phyloP scores from a whole-genome alignment of 1,140 invertebrate genomes.

The Ooceraea biroi region DNA sequence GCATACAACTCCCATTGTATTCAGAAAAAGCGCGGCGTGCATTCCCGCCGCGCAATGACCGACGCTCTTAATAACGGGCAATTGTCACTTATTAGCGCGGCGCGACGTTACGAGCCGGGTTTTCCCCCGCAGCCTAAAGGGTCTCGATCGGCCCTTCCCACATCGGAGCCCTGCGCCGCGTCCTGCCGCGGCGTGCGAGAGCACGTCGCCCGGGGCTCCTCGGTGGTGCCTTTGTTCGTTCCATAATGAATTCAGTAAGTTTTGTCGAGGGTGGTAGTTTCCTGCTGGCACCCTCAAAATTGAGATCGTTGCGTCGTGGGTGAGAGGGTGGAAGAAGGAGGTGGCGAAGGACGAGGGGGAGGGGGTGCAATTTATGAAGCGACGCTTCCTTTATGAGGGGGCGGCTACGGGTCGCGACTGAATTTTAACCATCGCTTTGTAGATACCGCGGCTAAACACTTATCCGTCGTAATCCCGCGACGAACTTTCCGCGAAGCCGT shows the following conservation, averaged over 20 bases:
- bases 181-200: conserved; percentile 59
- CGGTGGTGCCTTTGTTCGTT: conserved; percentile 82
- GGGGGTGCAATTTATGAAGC: conserved; percentile 85
- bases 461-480: conserved; percentile 11
- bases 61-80: conserved; percentile 49
- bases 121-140: not conserved
- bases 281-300: conserved; percentile 85
- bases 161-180: conserved; percentile 37
- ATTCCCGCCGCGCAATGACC: conserved; percentile 43
- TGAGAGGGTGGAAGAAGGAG: conserved; percentile 34
- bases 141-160: conserved; percentile 24
- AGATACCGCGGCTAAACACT: conserved; percentile 42
- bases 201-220: conserved; percentile 80
- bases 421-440: conserved; percentile 80
- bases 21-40: conserved; percentile 43
- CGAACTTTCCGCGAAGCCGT: conserved; percentile 22
- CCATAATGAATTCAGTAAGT: conserved; percentile 85
- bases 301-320: conserved; percentile 77
- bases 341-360: conserved; percentile 19
- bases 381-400: conserved; percentile 85
- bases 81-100: conserved; percentile 60
- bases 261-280: conserved; percentile 85
- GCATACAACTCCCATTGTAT: conserved; percentile 36
- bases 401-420: conserved; percentile 78
- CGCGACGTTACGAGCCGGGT: conserved; percentile 22